Base-by-base conservation (phyloP, 2,888 invertebrate species). In the Coelinius sp. region DNA sequence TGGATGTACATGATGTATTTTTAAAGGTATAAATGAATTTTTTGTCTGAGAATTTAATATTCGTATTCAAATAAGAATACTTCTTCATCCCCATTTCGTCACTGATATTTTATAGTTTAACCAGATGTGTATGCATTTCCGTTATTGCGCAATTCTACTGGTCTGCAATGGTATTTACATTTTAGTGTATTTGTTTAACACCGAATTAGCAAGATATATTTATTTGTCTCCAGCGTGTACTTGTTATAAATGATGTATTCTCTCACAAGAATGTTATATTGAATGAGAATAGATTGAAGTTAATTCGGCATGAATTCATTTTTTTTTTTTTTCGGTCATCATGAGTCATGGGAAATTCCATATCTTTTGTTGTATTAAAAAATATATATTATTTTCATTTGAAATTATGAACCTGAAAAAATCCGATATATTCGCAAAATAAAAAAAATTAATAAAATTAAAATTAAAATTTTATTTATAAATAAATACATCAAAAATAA, bases 151-250 rank as follows among this genome's bases (percentile, higher is more conserved):
- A 59, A 59, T 35, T 59, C 17, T 14, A 27, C 6, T 7, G 31
- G 56, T 12, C 27, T 20, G 31, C 35, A 35, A 27, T 17, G 31
- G 20, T 59, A 31, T 20, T 20, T 6, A 35, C 25, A 53, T n/a
- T 59, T 59, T 59, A 59, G 59, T 35, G 59, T 31, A 59, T 59
- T 59, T 59, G 35, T 35, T 20, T 20, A 59, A 10, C 27, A 7
- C 20, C 20, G 17, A 49, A 20, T n/a, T 49, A 49, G n/a, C 41
- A n/a, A 41, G n/a, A 41, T 41, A 41, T n/a, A 41, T n/a, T n/a
- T 5, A n/a, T n/a, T 2, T 41, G n/a, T n/a, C n/a, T n/a, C 2
- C n/a, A n/a, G 1, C 41, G 5, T 12, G 2, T 41, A 41, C 10
- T 5, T 12, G 41, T 41, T 41, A n/a, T n/a, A 6, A 10, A 38